Base-by-base conservation (phyloP, 2,888 invertebrate genomes). In the Prosapia bicincta region DNA sequence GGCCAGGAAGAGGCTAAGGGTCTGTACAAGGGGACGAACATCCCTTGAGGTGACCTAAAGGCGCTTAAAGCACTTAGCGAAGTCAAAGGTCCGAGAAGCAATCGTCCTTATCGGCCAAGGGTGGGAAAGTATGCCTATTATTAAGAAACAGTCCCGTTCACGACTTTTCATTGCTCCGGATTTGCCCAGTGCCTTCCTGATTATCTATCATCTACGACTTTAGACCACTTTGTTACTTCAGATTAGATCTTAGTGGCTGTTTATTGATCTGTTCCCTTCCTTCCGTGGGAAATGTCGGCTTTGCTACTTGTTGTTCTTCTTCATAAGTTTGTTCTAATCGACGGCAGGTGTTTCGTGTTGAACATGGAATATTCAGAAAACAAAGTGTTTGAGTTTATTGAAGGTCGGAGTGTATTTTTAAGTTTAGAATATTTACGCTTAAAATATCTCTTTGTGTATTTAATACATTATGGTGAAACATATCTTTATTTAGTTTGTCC, bases 201-300 rank as follows among this genome's bases (percentile, higher is more conserved):
- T 54, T 54, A 54, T 54, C 54, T 54, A 20, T 54, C n/a, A 20
- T 54, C 54, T 54, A n/a, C 3, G 20, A 20, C n/a, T 54, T 54
- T 54, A 54, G 20, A 54, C 54, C 54, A 54, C 54, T 54, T 54
- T 54, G 20, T 54, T n/a, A 2, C 54, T 20, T 20, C 5, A 20
- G 54, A 54, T 54, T 54, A 54, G 54, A 54, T 54, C 54, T 54
- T 20, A 54, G 54, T 20, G 20, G 13, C n/a, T 54, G 54, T 54
- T 54, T 54, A 20, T 54, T 3, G 54, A 54, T 54, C 54, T 20
- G 54, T 54, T 54, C 13, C 54, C 13, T 54, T 54, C 24, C 26
- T 38, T 54, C 66, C 24, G 65, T 66, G 23, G 71, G 65, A 54
- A 71, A 66, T 66, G 71, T 28, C 65, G 28, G 65, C 26, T 43